Base-by-base conservation (phyloP, 2,113 vertebrate genomes). In the Pholis gunnellus region DNA sequence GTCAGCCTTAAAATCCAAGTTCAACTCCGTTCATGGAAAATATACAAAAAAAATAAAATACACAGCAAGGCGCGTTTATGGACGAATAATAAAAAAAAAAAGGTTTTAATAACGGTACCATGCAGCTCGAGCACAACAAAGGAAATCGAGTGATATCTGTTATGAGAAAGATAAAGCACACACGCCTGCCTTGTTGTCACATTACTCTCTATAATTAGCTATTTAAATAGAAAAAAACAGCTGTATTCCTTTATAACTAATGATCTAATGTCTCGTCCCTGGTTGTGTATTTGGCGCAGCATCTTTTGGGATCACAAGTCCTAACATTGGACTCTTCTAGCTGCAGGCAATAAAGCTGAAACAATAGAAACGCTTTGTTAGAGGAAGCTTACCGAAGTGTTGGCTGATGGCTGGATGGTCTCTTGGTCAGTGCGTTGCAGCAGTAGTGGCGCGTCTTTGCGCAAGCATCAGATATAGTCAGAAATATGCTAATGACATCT, bases 401-500 rank as follows among this genome's bases (percentile, higher is more conserved):
- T 48, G 79, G 75, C 84, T 42, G 73, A 20, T 20, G 80, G 61
- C 66, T 83, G 60, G 74, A 74, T 60, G 40, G 5, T 83, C 64
- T 88, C 73, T 57, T 89, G 72, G 82, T 88, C 86, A 59, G 81
- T 29, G 80, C 59, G 90, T 20, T 86, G 94, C 94, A 91, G 94
- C 92, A 93, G 84, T 90, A 83, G 83, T 94, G 92, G 73, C 84
- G 87, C 83, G 68, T 76, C 82, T 85, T 50, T 79, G 92, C 89
- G 92, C 92, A 90, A 84, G 88, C 87, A 6, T 46, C 6, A 70
- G 1, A 90, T 94, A 94, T 96, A 95, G 76, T 73, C 76, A 60
- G 88, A 34, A 76, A 88, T 95, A 95, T 96, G 95, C 95, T 94
- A 95, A 96, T 95, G 82, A 92, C 54, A 20, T 73, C 27, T 94